These are phyloP conservation scores for Drosophila virilis DNA, from an alignment of 1,140 invertebrate species.

Conservation along the genomic window DNA sequence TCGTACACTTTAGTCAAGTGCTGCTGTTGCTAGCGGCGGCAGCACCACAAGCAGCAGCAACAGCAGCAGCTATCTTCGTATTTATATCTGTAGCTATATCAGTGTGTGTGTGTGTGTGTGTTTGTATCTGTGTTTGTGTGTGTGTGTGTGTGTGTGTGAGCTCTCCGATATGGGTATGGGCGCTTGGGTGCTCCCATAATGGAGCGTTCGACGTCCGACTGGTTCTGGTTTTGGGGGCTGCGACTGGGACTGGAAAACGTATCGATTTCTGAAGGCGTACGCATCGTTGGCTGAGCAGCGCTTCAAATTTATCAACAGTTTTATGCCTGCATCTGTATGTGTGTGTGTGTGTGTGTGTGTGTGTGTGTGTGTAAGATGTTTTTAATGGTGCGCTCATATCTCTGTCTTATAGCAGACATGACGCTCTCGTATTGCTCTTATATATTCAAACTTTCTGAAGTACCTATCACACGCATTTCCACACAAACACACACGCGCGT, in stretches of 20 bases:
- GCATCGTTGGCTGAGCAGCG: constrained; percentile 52
- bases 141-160: constrained; percentile 26
- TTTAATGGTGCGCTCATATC: constrained; percentile 28
- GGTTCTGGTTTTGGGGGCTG: constrained; percentile 65
- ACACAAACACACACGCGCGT: not conserved
- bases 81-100: constrained; percentile 29
- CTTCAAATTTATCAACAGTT: constrained; percentile 52
- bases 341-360: constrained; percentile 12
- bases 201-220: constrained; percentile 45
- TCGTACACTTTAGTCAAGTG: constrained; percentile 54
- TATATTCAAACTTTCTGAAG: constrained; percentile 60
- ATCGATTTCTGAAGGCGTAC: constrained; percentile 71
- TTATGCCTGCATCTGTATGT: constrained; percentile 24
- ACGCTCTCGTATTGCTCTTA: constrained; percentile 45
- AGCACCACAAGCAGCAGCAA: constrained; percentile 25
- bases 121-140: constrained; percentile 18
- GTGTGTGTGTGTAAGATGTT: constrained; percentile 2
- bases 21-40: constrained; percentile 45
- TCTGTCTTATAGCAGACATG: constrained; percentile 37
- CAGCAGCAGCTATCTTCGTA: constrained; percentile 30
- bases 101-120: not conserved
- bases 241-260: constrained; percentile 54
- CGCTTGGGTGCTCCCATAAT: constrained; percentile 56
- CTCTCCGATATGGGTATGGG: constrained; percentile 59
- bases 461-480: constrained; percentile 30